Percentiles rank a stretch among this genome's conserved stretches.
phyloP scores from a whole-genome alignment of 2,113 vertebrate genomes.

The Arizona elegans region DNA sequence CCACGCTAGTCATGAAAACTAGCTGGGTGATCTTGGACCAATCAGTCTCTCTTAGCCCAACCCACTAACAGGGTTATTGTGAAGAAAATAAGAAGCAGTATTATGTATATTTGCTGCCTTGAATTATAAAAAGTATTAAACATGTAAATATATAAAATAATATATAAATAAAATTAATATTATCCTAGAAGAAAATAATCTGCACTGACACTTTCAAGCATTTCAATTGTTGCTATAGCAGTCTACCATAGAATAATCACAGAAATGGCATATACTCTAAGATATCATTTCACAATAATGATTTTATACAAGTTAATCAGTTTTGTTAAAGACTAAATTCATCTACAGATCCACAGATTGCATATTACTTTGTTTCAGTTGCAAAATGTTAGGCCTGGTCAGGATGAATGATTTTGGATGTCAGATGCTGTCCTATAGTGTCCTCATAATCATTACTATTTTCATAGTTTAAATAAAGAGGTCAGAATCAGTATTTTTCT shows the following conservation, averaged over 20 bases:
- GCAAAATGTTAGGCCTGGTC: too few species aligned
- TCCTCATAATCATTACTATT: background rate
- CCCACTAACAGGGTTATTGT: background rate
- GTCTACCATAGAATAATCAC: background rate
- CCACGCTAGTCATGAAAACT: background rate
- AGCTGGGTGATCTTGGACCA: background rate
- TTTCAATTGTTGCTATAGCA: background rate
- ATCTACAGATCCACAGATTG: background rate
- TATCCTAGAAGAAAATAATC: background rate
- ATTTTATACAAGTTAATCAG: background rate
- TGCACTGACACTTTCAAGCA: background rate
- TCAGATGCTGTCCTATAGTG: background rate
- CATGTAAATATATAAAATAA: background rate
- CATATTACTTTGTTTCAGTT: background rate
- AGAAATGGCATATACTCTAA: background rate
- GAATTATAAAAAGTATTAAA: background rate
- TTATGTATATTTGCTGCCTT: background rate
- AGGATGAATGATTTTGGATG: background rate
- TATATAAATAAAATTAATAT: background rate
- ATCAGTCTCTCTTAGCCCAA: background rate
- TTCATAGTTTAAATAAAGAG: background rate
- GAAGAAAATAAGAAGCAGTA: background rate
- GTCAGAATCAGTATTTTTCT: background rate
- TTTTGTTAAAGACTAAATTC: background rate
- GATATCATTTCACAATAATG: background rate